Evolutionary conservation across 2,797 vertebrate genomes (phyloP).

Genomic region (Acropternis orthonyx): DNA sequence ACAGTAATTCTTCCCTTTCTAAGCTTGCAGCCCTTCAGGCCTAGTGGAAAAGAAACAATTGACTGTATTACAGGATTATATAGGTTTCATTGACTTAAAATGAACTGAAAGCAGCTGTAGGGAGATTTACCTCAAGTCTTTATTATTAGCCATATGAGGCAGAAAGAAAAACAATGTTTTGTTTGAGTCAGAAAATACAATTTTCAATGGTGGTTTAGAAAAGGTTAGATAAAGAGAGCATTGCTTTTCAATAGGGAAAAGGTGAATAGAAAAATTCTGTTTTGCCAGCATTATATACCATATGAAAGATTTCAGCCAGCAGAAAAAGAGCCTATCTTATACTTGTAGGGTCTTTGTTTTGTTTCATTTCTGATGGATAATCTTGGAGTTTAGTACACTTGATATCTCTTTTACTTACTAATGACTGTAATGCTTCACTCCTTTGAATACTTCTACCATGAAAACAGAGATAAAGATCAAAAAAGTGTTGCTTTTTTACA

Average conservation of each 20-base stretch:
- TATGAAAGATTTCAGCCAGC: slow-evolving; percentile 32
- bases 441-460: slow-evolving; percentile 37
- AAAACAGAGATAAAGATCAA: slow-evolving; percentile 45
- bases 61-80: slow-evolving; percentile 91
- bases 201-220: slow-evolving; percentile 84
- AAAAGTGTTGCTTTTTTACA: background rate
- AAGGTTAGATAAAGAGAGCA: slow-evolving; percentile 61
- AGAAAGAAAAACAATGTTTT: slow-evolving; percentile 89
- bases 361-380: slow-evolving; percentile 57
- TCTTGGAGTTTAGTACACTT: slow-evolving; percentile 27
- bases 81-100: slow-evolving; percentile 95
- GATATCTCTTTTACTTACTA: slow-evolving; percentile 51
- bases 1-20: slow-evolving; percentile 88
- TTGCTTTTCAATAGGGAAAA: slow-evolving; percentile 59
- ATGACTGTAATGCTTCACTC: slow-evolving; percentile 28
- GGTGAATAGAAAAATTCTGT: slow-evolving; percentile 66
- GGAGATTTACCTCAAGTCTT: slow-evolving; percentile 93
- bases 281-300: slow-evolving; percentile 54
- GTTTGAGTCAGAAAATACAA: slow-evolving; percentile 80
- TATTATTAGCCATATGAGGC: slow-evolving; percentile 89
- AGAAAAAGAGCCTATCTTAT: background rate
- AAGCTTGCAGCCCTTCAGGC: slow-evolving; percentile 88
- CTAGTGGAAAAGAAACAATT: slow-evolving; percentile 86
- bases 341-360: slow-evolving; percentile 39
- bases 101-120: slow-evolving; percentile 93